A percentile compares a stretch with the other conserved stretches of the same genome.
These are phyloP conservation scores for Drosophila anceps DNA, from an alignment of 2,888 invertebrate species.

Conservation along the genomic window DNA sequence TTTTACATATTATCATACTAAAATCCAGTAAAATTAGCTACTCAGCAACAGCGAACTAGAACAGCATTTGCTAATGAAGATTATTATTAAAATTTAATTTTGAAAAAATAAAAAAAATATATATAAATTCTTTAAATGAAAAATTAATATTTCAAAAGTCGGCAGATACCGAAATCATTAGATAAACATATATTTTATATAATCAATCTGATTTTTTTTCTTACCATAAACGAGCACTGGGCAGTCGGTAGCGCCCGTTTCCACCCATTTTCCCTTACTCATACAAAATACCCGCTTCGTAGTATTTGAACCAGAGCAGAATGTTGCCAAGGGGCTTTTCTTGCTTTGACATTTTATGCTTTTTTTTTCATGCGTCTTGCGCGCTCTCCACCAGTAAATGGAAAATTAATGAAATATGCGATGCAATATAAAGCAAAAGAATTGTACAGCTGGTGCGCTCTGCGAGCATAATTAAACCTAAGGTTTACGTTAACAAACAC, in stretches of 20 bases:
- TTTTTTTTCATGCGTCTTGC: background rate
- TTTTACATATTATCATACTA: no score
- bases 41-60: no score
- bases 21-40: no score
- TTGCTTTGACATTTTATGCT: slow-evolving; percentile 9
- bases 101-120: no score
- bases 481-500: background rate
- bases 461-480: background rate
- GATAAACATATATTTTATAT: no score
- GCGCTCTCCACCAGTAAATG: background rate
- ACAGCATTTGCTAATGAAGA: no score
- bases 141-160: no score
- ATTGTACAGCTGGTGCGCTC: background rate
- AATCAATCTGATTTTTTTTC: background rate
- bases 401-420: background rate
- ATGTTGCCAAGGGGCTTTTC: slow-evolving; percentile 17
- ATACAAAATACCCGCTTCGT: background rate
- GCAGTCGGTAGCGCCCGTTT: background rate
- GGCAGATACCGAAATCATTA: no score
- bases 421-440: background rate
- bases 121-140: no score
- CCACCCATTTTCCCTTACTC: background rate
- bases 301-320: slow-evolving; percentile 4
- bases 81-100: no score
- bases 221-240: background rate